Evolutionary conservation across 2,113 vertebrate species (phyloP), one percentile per base, ranked within the genome.

Genomic region (Trematocara unimaculatum): DNA sequence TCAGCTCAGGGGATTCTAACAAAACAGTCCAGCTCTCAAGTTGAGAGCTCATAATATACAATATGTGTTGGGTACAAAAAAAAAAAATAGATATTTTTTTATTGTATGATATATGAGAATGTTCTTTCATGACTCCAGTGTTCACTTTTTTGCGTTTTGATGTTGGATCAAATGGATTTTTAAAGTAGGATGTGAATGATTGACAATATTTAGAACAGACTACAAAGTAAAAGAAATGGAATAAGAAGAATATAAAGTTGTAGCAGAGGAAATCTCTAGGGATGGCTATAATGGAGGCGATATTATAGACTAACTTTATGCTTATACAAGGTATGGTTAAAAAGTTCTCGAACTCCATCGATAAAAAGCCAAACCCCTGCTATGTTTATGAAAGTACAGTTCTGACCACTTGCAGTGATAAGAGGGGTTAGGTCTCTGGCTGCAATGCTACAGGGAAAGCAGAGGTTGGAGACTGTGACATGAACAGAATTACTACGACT

Each of bases 1-100:
- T 70, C 83, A 23, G 79, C 91, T 86, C 84, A 49, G 84, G 91
- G 83, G 85, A 90, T 62, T 84, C 55, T 45, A 78, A 84, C 79
- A 47, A 58, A 58, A 81, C 70, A 55, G 77, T 72, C 67, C 38
- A 53, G 56, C 85, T 86, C 83, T 84, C 35, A 56, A 82, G 78
- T 40, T 53, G 70, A 87, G 15, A 88, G 10, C 45, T 67, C 29
- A 45, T 83, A 23, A 84, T 45, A 49, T 62, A 81, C 31, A 81
- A 56, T 11, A 54, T 78, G 40, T 77, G 18, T 33, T 62, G 42
- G 29, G 10, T n/a, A 35, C 4, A 5, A 40, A 53, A 86, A 23
- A 7, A 58, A 17, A 8, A 60, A 6, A 60, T 2, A 60, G 5
- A 56, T 33, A 3, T 64, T 20, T 70, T 81, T 53, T 70, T 60